Conservation (phyloP, 1,140 invertebrate genomes). For the Penaeus vannamei region DNA sequence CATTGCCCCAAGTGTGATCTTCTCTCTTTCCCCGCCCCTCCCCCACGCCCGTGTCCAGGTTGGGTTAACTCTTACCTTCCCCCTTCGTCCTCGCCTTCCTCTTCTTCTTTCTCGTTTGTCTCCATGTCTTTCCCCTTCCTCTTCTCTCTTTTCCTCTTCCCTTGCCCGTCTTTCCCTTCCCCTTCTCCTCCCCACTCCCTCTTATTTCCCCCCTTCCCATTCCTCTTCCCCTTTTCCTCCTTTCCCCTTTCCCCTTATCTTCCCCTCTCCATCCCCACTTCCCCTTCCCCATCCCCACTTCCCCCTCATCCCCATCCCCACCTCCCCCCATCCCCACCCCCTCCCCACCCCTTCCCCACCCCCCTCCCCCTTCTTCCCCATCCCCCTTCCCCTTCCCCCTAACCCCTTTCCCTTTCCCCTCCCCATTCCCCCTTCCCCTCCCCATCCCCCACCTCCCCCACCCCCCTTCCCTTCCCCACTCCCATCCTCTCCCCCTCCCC, state of each 20-base stretch:
- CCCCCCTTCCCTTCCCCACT: neutral
- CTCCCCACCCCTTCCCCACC: neutral
- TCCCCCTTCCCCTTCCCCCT: too few species aligned
- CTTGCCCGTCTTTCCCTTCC: neutral
- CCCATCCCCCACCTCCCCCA: neutral
- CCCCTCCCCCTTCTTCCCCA: neutral
- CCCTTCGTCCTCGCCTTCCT: too few species aligned
- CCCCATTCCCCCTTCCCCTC: neutral
- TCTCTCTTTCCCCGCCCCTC: too few species aligned
- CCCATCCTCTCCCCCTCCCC: neutral
- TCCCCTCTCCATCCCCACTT: neutral
- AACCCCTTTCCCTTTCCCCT: too few species aligned
- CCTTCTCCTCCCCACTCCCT: neutral
- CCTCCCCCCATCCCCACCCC: slow-evolving; percentile 4
- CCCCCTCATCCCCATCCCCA: neutral
- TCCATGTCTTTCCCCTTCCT: too few species aligned
- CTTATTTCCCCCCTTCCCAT: neutral
- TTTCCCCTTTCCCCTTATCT: neutral
- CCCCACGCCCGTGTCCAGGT: too few species aligned
- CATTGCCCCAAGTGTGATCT: too few species aligned
- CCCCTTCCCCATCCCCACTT: slow-evolving; percentile 2
- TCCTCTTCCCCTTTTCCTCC: neutral
- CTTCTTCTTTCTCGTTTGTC: neutral
- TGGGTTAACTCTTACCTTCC: too few species aligned
- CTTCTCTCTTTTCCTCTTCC: neutral